phyloP scores from a whole-genome alignment of 1,140 invertebrate species.

The Aplysia californica region DNA sequence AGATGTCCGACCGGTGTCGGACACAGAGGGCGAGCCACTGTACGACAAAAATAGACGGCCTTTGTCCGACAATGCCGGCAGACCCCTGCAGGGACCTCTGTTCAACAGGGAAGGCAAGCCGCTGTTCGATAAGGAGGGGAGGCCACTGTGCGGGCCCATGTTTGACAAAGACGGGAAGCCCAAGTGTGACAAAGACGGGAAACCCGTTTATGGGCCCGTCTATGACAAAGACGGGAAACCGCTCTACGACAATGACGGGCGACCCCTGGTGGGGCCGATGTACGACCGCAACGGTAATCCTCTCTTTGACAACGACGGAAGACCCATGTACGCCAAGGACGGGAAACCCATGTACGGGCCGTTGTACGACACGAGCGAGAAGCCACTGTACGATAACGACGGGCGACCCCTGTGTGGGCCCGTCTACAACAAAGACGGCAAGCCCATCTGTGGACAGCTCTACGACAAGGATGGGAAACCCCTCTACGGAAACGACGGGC shows the following conservation, averaged over 20 bases:
- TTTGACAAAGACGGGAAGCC: conserved; percentile 2
- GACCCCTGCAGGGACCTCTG: too few species aligned
- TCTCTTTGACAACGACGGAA: conserved; percentile 4
- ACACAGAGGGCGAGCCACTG: background rate
- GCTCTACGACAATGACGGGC: conserved; percentile 14
- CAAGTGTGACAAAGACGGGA: background rate
- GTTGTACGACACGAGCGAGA: too few species aligned
- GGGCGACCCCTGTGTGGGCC: too few species aligned
- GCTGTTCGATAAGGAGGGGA: background rate
- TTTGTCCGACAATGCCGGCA: background rate
- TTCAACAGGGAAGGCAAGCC: conserved; percentile 19
- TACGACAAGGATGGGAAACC: too few species aligned
- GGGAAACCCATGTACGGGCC: too few species aligned
- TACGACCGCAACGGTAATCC: too few species aligned
- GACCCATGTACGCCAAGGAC: too few species aligned
- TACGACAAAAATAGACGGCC: background rate
- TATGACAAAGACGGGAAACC: conserved; percentile 16
- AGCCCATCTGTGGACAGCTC: too few species aligned
- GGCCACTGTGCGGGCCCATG: background rate
- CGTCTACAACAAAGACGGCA: too few species aligned
- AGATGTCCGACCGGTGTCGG: background rate
- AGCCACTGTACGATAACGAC: too few species aligned
- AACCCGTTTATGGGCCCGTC: background rate
- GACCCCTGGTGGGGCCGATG: too few species aligned
- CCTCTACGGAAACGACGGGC: too few species aligned